Base-by-base conservation (phyloP, 2,888 invertebrate genomes). In the Tipula lateralis region DNA sequence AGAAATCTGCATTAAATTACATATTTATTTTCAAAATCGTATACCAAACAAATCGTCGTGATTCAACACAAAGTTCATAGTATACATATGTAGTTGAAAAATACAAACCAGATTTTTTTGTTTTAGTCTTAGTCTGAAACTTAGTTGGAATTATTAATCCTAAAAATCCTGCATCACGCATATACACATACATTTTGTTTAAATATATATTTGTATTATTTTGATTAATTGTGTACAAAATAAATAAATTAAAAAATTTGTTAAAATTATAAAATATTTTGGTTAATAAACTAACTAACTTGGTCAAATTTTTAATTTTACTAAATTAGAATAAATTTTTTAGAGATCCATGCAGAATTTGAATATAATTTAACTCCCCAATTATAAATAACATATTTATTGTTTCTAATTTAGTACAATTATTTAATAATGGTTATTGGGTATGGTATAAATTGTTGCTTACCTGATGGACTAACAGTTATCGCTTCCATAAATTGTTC, bases 401-500 rank as follows among this genome's bases (percentile, higher is more conserved):
- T 16, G 5, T 16, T 3, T 50, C 44, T 16, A 50, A 50, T 50
- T 50, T 50, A 50, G 44, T 50, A 50, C 16, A 50, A 50, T 44
- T 44, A 44, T 44, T 3, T 44, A 32, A 19, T 44, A 16, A 19
- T 2, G n/a, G 0, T 44, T 16, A 44, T 66, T 44, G 3, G 16
- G 16, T 80, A 4, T 4, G 1, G 6, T 36, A 83, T 83, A n/a
- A 32, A n/a, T 30, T 6, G 24, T 80, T 16, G 86, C 88, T 88
- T 91, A 94, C 98, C 98, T 88, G 97, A 94, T 34, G 84, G 44
- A 88, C 94, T 96, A 84, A 99, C 98, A 81, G 97, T 97, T 86
- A 99, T 91, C 50, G 99, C 99, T 91, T 99, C 99, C 88, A 96
- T 92, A 90, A 99, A 99, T 91, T 99, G 99, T 89, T 99, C 99